A percentile compares a stretch with the other conserved stretches of the same genome.
Evolutionary conservation across 1,140 invertebrate species (phyloP).

Genomic region (Coptotermes formosanus): DNA sequence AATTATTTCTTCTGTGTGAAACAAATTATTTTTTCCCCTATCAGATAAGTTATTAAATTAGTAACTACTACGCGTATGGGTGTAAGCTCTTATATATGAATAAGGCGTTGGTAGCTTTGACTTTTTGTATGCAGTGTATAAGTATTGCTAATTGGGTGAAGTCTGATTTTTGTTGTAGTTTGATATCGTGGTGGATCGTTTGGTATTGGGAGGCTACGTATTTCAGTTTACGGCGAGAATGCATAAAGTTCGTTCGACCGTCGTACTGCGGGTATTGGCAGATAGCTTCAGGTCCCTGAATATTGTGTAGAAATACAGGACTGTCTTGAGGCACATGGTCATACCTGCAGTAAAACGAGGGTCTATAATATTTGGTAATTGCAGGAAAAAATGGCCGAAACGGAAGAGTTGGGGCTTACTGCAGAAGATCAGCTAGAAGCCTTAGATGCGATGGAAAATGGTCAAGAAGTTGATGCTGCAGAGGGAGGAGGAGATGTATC

Average conservation of each 20-base stretch:
- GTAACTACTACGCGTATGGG: not conserved
- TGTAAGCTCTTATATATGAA: not conserved
- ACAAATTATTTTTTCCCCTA: not conserved
- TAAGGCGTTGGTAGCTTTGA: not conserved
- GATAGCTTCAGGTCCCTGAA: no score
- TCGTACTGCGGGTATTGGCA: no score
- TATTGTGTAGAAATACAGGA: no score
- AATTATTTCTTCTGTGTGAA: not conserved
- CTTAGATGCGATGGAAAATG: slow-evolving; percentile 49
- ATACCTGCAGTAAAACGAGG: no score
- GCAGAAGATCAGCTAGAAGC: slow-evolving; percentile 55
- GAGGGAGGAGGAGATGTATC: slow-evolving; percentile 36
- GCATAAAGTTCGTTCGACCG: not conserved
- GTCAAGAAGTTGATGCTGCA: slow-evolving; percentile 36
- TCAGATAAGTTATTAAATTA: not conserved
- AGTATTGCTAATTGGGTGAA: not conserved
- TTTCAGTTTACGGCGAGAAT: not conserved
- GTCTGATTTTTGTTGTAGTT: not conserved
- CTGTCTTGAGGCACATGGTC: no score
- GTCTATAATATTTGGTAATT: slow-evolving; percentile 33
- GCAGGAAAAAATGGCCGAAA: slow-evolving; percentile 53
- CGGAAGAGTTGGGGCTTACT: slow-evolving; percentile 57
- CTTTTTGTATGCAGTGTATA: not conserved
- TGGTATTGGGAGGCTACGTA: not conserved
- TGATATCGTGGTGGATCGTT: not conserved